Conservation (phyloP, 2,888 invertebrate genomes). For the Apamea sordens region DNA sequence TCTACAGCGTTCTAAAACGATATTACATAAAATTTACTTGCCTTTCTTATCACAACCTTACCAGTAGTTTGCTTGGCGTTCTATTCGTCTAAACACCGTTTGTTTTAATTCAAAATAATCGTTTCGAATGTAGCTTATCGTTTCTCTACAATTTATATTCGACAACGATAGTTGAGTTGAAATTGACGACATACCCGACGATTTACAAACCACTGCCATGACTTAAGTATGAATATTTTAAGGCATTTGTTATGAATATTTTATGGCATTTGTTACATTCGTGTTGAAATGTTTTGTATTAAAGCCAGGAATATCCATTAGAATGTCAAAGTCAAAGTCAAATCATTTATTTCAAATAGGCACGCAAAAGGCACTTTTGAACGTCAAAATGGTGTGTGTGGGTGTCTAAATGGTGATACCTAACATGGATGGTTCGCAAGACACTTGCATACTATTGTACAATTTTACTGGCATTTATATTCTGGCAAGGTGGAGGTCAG, state of each 20-base stretch:
- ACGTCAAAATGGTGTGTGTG: too few relatives aligned
- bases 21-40: not conserved
- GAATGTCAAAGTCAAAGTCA: too few relatives aligned
- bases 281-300: not conserved
- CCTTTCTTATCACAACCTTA: not conserved
- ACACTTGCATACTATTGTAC: not conserved
- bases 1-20: not conserved
- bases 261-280: not conserved
- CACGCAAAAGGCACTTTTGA: too few relatives aligned
- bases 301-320: not conserved
- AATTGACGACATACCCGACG: not conserved
- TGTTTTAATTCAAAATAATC: not conserved
- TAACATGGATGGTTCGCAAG: not conserved
- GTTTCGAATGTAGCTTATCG: not conserved
- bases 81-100: not conserved
- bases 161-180: not conserved
- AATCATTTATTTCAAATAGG: too few relatives aligned
- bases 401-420: not conserved
- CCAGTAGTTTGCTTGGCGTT: not conserved
- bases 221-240: slow-evolving; percentile 22
- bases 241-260: slow-evolving; percentile 12
- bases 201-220: slow-evolving; percentile 5
- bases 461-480: not conserved
- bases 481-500: too few relatives aligned
- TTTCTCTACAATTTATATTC: slow-evolving; percentile 12